Evolutionary conservation across 92 coral and sea anemone species (phyloP), one percentile per base, ranked within the genome.

Genomic region (Actinernus sp.): DNA sequence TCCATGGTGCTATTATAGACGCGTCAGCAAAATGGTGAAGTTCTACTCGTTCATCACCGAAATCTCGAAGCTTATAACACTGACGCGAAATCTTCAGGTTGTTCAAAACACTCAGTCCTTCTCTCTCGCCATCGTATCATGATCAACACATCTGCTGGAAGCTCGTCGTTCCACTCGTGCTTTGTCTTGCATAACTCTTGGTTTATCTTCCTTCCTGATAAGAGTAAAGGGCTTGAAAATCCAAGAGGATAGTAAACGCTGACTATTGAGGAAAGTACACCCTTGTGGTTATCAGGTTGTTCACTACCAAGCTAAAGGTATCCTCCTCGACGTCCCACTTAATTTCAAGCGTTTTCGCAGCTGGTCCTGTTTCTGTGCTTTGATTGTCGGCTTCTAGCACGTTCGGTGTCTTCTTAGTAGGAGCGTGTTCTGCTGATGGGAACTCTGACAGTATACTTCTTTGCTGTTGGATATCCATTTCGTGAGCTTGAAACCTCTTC

Each of bases 401-500:
- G 40, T 87, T 78, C 17, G 76, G 33, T 29, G 64, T 44, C 55
- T 81, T 64, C 0, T 74, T 47, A 21, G 48, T 30, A 0, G 78
- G 72, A 11, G 69, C 65, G 20, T 55, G 65, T 24, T 83, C 80
- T 12, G 69, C 68, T 36, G 19, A 63, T 7, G 84, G 91, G 40
- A 89, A 79, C 36, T 80, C 81, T 37, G 65, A 39, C 30, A 88
- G 62, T n/a, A n/a, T 38, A 88, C 73, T 14, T 68, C 65, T 3
- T 73, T 77, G 36, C 31, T 12, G 46, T 68, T 83, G 24, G 87
- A 88, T 49, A 78, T 66, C 90, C 90, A 83, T 52, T 83, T 83
- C 18, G 87, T 88, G 20, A 88, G 62, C 33, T 71, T 27, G 47
- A 88, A 88, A 40, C 87, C 90, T 72, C 90, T 87, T 62, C 74